Evolutionary conservation across 2,113 vertebrate genomes (phyloP), one percentile per base, ranked within the genome.

Genomic region (Oxyura jamaicensis): DNA sequence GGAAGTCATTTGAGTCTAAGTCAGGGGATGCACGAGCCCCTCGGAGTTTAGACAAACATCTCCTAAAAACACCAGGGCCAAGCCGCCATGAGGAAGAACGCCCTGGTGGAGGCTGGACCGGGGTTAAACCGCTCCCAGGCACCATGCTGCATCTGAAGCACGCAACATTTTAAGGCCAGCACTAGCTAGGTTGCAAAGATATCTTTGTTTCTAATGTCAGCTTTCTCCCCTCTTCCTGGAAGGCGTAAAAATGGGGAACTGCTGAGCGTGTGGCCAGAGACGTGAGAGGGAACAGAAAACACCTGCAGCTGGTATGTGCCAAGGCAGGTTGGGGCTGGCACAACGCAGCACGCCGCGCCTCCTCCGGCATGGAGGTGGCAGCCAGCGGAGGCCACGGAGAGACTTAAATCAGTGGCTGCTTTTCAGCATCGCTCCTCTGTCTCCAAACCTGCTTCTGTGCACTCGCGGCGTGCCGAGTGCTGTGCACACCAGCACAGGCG

Each of bases 11-110:
- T 79, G 92, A 77, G 50, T 35, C 9, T 1, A 0, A 65, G 78
- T 93, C 90, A 96, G 91, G 71, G 79, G 72, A 85, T 19, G 69
- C 90, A 90, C 46, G 75, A 91, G 63, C 9, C 28, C 67, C 63
- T 33, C 44, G 41, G 31, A 88, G 25, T 28, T 77, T 42, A 66
- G 88, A 88, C 13, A 87, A 87, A 93, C 69, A 56, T 44, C 13
- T 88, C 50, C 71, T 65, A 80, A 86, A 92, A 92, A 88, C 66
- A 68, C 29, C 75, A 39, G 21, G 39, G 79, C 29, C n/a, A 53
- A 73, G 48, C 11, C 0, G 6, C 66, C 69, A 35, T 5, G 7
- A 79, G 22, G 56, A 81, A 68, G 36, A 86, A 81, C 1, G 5
- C 21, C 44, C 31, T 22, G 5, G 21, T 52, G 46, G 35, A 44